phyloP scores from a whole-genome alignment of 2,113 vertebrate species.

The Corythornis madagascariensis region DNA sequence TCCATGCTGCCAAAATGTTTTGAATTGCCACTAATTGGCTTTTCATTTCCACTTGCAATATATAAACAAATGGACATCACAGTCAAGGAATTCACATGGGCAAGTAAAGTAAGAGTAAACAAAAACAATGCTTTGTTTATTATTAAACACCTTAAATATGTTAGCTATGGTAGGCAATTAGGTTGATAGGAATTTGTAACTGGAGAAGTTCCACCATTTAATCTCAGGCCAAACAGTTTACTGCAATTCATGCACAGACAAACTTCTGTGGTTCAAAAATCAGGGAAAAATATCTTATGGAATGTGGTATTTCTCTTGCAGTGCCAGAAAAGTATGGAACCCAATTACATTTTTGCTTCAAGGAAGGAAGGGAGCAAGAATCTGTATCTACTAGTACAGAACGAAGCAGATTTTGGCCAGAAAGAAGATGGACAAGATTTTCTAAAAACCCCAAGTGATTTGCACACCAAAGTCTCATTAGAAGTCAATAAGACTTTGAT shows the following conservation, averaged over 20 bases:
- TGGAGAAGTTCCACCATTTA: background rate
- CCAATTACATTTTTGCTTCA: constrained; percentile 37
- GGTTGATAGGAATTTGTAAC: background rate
- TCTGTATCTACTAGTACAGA: constrained; percentile 23
- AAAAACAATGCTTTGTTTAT: constrained; percentile 17
- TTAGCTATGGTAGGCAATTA: background rate
- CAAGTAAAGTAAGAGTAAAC: constrained; percentile 4
- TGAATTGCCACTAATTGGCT: background rate
- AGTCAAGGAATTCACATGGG: background rate
- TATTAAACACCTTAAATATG: constrained; percentile 11
- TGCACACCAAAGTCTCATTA: constrained; percentile 48
- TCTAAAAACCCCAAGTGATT: background rate
- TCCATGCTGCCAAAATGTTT: constrained; percentile 24
- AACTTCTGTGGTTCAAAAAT: background rate
- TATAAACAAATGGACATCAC: background rate
- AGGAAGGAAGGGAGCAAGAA: constrained; percentile 12
- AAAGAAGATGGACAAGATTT: constrained; percentile 40
- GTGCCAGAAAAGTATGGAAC: constrained; percentile 15
- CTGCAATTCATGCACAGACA: background rate
- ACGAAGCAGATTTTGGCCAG: constrained; percentile 34
- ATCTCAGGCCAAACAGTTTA: constrained; percentile 40
- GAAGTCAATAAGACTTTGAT: constrained; percentile 30
- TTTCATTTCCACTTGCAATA: constrained; percentile 9
- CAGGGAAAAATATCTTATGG: constrained; percentile 4
- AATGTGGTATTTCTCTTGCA: background rate